Conservation (phyloP, 2,888 invertebrate species). For the Helicoverpa assulta region DNA sequence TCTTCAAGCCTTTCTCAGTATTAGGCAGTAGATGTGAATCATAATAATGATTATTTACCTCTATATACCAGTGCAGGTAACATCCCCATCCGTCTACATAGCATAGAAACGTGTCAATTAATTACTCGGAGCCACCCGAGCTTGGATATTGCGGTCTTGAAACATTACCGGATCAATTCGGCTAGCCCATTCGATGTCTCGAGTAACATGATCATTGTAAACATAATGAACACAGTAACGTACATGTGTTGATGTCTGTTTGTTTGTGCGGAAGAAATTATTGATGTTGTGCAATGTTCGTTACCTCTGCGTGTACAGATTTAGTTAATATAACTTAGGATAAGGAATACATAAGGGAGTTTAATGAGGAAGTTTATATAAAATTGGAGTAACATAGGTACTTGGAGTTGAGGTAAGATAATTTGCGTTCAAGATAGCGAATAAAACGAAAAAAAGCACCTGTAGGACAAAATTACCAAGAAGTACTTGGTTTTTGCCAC, state of each 20-base stretch:
- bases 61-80: not conserved
- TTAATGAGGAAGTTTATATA: too few relatives aligned
- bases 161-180: slow-evolving; percentile 29
- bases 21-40: too few relatives aligned
- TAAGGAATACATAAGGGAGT: too few relatives aligned
- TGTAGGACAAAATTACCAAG: not conserved
- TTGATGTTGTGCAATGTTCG: too few relatives aligned
- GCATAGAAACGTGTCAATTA: slow-evolving; percentile 31
- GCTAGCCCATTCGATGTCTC: slow-evolving; percentile 1
- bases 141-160: slow-evolving; percentile 30
- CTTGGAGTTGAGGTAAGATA: too few relatives aligned
- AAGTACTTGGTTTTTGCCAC: not conserved
- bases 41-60: not conserved
- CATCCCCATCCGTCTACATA: slow-evolving; percentile 10
- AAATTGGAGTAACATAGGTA: too few relatives aligned
- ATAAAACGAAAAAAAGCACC: not conserved
- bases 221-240: not conserved
- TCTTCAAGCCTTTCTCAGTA: too few relatives aligned
- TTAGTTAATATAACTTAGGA: too few relatives aligned
- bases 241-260: not conserved
- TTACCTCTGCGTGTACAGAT: too few relatives aligned
- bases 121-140: slow-evolving; percentile 36
- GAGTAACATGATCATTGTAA: not conserved
- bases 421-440: too few relatives aligned
- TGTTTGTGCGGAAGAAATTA: too few relatives aligned